phyloP scores from a whole-genome alignment of 2,888 invertebrate genomes.

The Aleiodes testaceus region DNA sequence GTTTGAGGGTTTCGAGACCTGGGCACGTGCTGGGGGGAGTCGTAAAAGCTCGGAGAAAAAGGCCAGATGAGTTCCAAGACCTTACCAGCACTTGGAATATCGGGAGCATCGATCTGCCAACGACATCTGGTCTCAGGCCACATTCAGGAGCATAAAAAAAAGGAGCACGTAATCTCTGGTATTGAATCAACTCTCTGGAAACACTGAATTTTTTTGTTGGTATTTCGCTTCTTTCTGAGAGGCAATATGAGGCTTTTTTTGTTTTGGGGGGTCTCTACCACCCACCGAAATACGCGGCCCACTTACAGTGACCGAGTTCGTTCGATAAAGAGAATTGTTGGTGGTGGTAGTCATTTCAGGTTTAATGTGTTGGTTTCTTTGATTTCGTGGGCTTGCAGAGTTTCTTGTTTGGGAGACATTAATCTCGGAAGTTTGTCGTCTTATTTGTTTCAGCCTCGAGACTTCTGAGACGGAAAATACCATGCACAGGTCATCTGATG shows the following conservation, averaged over 20 bases:
- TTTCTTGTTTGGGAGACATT: constrained; percentile 25
- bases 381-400: too few relatives aligned
- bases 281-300: constrained; percentile 47
- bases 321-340: constrained; percentile 54
- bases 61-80: constrained; percentile 12
- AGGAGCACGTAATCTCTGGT: neutral
- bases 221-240: constrained; percentile 6
- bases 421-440: neutral
- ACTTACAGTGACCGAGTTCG: constrained; percentile 56
- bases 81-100: constrained; percentile 6
- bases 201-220: constrained; percentile 15
- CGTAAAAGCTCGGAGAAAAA: neutral
- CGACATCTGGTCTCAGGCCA: constrained; percentile 20
- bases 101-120: constrained; percentile 12
- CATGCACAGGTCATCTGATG: constrained; percentile 90
- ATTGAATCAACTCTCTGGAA: neutral
- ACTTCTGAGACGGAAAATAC: constrained; percentile 86
- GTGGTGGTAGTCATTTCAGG: constrained; percentile 35
- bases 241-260: too few relatives aligned
- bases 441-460: constrained; percentile 80
- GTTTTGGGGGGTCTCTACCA: neutral
- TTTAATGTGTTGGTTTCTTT: neutral
- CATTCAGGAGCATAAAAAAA: neutral
- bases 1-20: too few relatives aligned
- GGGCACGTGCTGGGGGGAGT: constrained; percentile 11